Evolutionary conservation across 2,113 vertebrate species (phyloP).

Genomic region (Collichthys lucidus): DNA sequence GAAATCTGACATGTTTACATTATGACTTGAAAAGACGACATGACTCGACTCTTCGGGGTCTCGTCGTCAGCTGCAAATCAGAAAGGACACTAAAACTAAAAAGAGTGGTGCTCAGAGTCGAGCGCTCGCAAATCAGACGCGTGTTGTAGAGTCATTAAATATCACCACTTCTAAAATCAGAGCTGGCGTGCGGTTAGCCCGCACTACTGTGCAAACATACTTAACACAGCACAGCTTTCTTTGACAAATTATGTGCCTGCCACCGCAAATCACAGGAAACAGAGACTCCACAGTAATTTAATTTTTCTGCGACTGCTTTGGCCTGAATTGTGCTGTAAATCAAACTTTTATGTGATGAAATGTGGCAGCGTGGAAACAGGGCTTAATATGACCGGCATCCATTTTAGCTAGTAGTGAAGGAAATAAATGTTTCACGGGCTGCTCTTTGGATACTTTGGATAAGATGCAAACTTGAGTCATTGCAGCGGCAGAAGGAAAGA

Average conservation of each 20-base stretch:
- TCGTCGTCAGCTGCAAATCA: constrained; percentile 61
- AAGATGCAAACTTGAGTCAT: not conserved
- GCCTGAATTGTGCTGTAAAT: constrained; percentile 45
- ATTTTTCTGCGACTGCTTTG: constrained; percentile 46
- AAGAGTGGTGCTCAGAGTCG: constrained; percentile 44
- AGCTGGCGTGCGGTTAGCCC: constrained; percentile 75
- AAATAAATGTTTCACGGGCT: not conserved
- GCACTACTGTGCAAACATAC: constrained; percentile 67
- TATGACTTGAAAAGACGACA: constrained; percentile 66
- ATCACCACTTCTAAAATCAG: constrained; percentile 78
- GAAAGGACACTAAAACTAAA: constrained; percentile 43
- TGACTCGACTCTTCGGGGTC: constrained; percentile 48
- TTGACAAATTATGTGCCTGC: constrained; percentile 59
- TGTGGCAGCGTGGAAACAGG: constrained; percentile 44
- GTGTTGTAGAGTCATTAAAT: constrained; percentile 69
- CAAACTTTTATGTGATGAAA: constrained; percentile 50
- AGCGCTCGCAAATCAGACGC: constrained; percentile 63
- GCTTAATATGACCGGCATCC: constrained; percentile 18
- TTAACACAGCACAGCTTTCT: constrained; percentile 68
- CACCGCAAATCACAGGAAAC: constrained; percentile 59
- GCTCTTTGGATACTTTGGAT: constrained; percentile 5
- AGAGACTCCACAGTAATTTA: constrained; percentile 18
- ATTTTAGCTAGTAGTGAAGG: not conserved
- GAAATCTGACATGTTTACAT: constrained; percentile 75
- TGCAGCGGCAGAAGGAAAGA: not conserved